Evolutionary conservation across 2,113 vertebrate species (phyloP).

Genomic region (Ivindomyrus marchei): DNA sequence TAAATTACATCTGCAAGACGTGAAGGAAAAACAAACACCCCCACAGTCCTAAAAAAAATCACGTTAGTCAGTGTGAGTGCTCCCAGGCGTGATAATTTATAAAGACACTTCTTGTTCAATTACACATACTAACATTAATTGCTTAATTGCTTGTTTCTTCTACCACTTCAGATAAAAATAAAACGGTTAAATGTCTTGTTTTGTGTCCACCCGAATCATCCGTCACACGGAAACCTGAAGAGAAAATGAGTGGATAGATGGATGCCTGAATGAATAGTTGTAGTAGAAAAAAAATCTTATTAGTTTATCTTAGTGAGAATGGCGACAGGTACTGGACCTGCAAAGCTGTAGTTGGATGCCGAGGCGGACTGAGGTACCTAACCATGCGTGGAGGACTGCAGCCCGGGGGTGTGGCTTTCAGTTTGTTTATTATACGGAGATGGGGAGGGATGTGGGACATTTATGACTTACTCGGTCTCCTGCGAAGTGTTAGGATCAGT

Average conservation of each 20-base stretch:
- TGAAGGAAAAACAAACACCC: neutral
- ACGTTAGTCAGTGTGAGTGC: neutral
- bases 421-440: constrained; percentile 31
- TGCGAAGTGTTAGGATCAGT: neutral
- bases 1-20: neutral
- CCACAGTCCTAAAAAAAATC: neutral
- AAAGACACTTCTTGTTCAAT: neutral
- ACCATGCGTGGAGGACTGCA: neutral
- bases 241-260: neutral
- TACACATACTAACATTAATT: neutral
- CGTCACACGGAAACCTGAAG: neutral
- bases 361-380: neutral
- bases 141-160: neutral
- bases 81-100: neutral
- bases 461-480: neutral
- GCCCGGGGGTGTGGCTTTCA: constrained; percentile 12
- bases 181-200: neutral
- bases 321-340: neutral
- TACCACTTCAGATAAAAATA: neutral
- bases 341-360: neutral
- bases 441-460: constrained; percentile 7
- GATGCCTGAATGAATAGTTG: neutral
- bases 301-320: neutral
- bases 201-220: neutral
- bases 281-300: neutral